Evolutionary conservation across 2,797 vertebrate genomes (phyloP).

Genomic region (Hemibagrus guttatus): DNA sequence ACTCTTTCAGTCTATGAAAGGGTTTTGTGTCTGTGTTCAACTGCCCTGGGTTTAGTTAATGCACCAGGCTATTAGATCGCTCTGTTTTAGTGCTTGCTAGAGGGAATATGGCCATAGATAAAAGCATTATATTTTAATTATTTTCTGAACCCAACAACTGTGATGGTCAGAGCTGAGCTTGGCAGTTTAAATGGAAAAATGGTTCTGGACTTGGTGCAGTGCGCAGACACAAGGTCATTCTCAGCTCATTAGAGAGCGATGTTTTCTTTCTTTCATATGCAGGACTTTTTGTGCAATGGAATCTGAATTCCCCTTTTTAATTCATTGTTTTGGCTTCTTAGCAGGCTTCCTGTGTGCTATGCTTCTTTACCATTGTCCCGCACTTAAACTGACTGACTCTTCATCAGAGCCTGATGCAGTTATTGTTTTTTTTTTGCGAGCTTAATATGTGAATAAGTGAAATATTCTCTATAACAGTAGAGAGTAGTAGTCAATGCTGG

Average conservation of each 20-base stretch:
- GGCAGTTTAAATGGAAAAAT: conserved; percentile 44
- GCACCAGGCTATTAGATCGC: conserved; percentile 32
- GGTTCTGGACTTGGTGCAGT: conserved; percentile 74
- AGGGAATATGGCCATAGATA: conserved; percentile 18
- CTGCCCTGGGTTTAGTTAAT: conserved; percentile 70
- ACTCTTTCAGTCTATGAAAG: conserved; percentile 78
- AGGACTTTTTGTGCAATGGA: conserved; percentile 63
- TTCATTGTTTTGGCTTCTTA: conserved; percentile 66
- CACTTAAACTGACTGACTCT: conserved; percentile 50
- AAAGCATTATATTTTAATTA: conserved; percentile 28
- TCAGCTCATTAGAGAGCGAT: conserved; percentile 62
- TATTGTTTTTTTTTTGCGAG: conserved; percentile 59
- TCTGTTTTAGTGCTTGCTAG: conserved; percentile 25
- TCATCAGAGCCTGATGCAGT: conserved; percentile 45
- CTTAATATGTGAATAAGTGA: conserved; percentile 62
- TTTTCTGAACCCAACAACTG: conserved; percentile 27
- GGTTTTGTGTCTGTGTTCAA: conserved; percentile 79
- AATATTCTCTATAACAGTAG: conserved; percentile 39
- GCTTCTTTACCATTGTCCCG: conserved; percentile 66
- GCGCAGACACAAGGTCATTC: conserved; percentile 77
- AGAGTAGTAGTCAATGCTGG: conserved; percentile 42
- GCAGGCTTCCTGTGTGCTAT: conserved; percentile 70
- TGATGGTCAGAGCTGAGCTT: conserved; percentile 53
- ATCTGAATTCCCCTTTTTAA: conserved; percentile 48
- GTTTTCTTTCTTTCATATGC: conserved; percentile 60